Evolutionary conservation across 2,113 vertebrate species (phyloP), one percentile per base, ranked within the genome.

Genomic region (Epinephelus cyanopodus): DNA sequence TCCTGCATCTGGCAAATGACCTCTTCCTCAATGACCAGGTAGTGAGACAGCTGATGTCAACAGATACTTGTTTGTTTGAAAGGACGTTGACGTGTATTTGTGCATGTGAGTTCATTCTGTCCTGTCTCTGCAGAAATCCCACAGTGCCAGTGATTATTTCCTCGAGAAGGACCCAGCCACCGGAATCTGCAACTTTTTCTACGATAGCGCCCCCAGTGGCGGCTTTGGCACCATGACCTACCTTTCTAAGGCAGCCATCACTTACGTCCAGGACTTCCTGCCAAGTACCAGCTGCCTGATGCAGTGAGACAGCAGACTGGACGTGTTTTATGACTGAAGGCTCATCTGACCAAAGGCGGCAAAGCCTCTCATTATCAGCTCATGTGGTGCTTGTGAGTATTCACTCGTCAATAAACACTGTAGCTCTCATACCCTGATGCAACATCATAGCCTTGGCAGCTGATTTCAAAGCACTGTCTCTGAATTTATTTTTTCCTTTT

Each of bases 211-310:
- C 85, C 98, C 98, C 2, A 99, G 98, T 0, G 98, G 98, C 66
- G 96, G 97, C 90, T 99, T 96, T 2, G 98, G 98, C 63, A 98
- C 98, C 48, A 99, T 99, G 98, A 99, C 98, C 0, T 99, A 99
- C 90, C 94, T 99, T 57, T 98, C 98, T 8, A 99, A 98, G 93
- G 98, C 98, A 0, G 95, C 94, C 0, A 92, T 97, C 69, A 95
- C 95, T 37, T 97, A 98, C 25, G 91, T 98, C 54, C 98, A 99
- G 0, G 98, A 99, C 82, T 96, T 97, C 88, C 95, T 99, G 86
- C 98, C 98, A 2, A 97, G 86, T 84, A 96, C 97, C 37, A 97
- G 97, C 93, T 99, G 98, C 84, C 88, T 97, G 11, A 96, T 97
- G 96, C 98, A 99, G 2, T 99, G 87, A 95, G 14, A 25, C 27